Evolutionary conservation across 2,113 vertebrate species (phyloP).

Genomic region (Oryzias curvinotus): DNA sequence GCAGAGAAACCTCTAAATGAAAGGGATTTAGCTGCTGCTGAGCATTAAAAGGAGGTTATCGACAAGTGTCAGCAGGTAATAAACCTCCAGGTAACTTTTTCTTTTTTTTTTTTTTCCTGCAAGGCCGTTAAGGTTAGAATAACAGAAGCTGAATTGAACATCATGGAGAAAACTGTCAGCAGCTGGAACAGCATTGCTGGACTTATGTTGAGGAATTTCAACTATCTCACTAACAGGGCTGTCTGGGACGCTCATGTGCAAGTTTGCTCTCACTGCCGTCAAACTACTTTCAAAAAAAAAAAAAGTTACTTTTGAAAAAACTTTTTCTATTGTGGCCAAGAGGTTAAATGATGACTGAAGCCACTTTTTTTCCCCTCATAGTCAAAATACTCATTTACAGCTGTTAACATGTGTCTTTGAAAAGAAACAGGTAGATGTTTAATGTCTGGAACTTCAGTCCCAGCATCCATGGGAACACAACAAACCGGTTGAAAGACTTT

Average conservation of each 20-base stretch:
- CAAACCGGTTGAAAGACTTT: no score
- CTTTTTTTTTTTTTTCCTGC: constrained; percentile 8
- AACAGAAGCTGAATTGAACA: constrained; percentile 38
- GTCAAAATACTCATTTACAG: background rate
- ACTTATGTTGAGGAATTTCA: constrained; percentile 61
- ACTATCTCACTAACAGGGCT: constrained; percentile 40
- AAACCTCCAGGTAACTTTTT: background rate
- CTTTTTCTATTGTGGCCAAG: background rate
- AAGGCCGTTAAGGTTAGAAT: constrained; percentile 5
- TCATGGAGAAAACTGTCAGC: constrained; percentile 47
- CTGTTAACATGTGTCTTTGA: no score
- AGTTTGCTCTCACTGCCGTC: constrained; percentile 19
- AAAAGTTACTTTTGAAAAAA: background rate
- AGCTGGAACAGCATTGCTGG: constrained; percentile 46
- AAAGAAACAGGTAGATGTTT: no score
- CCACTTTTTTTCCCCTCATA: background rate
- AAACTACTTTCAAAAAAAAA: background rate
- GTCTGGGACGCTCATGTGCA: constrained; percentile 29
- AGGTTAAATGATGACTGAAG: background rate
- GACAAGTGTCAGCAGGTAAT: background rate
- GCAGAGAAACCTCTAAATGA: background rate
- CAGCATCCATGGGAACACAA: no score
- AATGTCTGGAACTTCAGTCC: no score
- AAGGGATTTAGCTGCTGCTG: background rate
- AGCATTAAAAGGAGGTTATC: background rate